phyloP scores from a whole-genome alignment of 2,113 vertebrate genomes.

The Chionis minor region DNA sequence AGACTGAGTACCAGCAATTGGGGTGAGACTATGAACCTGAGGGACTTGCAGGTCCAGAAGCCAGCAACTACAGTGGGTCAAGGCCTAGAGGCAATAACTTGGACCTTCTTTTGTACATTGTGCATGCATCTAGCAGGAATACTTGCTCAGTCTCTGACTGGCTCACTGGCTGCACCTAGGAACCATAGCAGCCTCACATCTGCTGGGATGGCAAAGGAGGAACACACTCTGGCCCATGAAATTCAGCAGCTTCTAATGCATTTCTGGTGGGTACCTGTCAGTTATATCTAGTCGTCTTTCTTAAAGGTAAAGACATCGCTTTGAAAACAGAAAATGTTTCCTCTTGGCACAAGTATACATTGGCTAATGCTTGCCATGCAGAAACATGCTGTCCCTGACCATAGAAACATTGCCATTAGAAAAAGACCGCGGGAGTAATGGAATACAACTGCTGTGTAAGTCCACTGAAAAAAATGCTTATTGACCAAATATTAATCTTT shows the following conservation, averaged over 20 bases:
- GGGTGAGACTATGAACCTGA: background rate
- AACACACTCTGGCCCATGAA: background rate
- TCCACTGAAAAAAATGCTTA: background rate
- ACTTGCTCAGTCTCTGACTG: background rate
- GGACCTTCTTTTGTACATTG: background rate
- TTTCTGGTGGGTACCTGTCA: background rate
- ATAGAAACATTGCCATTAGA: background rate
- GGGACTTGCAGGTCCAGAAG: background rate
- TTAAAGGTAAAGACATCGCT: background rate
- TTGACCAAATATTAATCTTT: background rate
- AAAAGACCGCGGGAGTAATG: background rate
- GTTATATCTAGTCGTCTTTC: background rate
- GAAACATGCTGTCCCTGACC: background rate
- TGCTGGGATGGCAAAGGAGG: background rate
- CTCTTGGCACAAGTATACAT: background rate
- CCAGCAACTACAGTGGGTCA: background rate
- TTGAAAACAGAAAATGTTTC: background rate
- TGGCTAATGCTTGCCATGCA: background rate
- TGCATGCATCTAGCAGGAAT: background rate
- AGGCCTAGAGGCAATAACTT: background rate
- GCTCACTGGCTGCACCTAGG: background rate
- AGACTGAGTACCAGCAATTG: background rate
- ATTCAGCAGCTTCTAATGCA: background rate
- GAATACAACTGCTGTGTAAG: rapidly evolving
- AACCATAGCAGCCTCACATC: background rate